Evolutionary conservation across 2,797 vertebrate species (phyloP).

Genomic region (Microctenopoma stevenorrisi): DNA sequence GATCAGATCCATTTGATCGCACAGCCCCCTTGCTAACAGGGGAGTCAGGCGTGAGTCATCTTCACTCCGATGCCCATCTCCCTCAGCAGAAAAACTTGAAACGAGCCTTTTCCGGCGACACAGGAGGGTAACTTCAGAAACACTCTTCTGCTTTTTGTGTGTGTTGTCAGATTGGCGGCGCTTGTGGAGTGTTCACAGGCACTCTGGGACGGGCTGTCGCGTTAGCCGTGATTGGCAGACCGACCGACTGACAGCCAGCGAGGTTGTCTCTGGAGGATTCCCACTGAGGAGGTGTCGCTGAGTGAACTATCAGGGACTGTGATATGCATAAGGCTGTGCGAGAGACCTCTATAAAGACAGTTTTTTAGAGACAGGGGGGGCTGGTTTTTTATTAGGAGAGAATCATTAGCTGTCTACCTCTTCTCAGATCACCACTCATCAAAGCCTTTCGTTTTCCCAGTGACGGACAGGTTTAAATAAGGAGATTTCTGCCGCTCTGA

Average conservation of each 20-base stretch:
- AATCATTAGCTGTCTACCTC: conserved; percentile 58
- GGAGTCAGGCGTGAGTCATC: conserved; percentile 57
- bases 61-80: conserved; percentile 51
- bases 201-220: conserved; percentile 74
- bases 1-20: conserved; percentile 52
- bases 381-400: conserved; percentile 24
- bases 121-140: conserved; percentile 69
- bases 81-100: conserved; percentile 53
- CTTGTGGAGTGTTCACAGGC: conserved; percentile 67
- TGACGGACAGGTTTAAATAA: conserved; percentile 58
- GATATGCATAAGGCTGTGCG: conserved; percentile 66
- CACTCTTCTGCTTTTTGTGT: conserved; percentile 38
- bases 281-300: conserved; percentile 66
- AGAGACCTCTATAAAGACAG: conserved; percentile 53
- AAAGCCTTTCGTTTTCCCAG: conserved; percentile 37
- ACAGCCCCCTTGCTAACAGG: conserved; percentile 42
- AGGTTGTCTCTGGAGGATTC: conserved; percentile 74
- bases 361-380: conserved; percentile 1
- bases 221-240: conserved; percentile 73
- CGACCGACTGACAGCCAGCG: conserved; percentile 69
- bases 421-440: conserved; percentile 61
- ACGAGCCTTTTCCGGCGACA: conserved; percentile 54
- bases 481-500: conserved; percentile 40
- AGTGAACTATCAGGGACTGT: conserved; percentile 73
- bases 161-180: conserved; percentile 66